Evolutionary conservation across 2,888 invertebrate species (phyloP).

Genomic region (Hylaea fasciaria): DNA sequence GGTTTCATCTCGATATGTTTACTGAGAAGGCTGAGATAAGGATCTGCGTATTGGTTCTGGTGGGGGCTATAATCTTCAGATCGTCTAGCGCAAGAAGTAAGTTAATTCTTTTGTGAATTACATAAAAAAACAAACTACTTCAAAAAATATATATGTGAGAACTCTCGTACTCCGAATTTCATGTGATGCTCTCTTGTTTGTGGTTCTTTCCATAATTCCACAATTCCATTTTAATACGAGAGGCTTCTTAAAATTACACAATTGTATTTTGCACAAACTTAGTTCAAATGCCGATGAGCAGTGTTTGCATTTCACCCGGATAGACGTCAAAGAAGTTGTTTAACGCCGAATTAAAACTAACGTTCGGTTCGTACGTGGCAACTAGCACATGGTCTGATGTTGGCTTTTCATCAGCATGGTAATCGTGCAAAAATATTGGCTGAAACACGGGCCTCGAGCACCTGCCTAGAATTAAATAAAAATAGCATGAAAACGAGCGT

Average conservation of each 20-base stretch:
- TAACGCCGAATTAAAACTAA: constrained; percentile 65
- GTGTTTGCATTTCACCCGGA: constrained; percentile 23
- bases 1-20: constrained; percentile 80
- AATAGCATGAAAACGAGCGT: constrained; percentile 75
- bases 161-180: no score
- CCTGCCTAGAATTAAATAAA: constrained; percentile 83
- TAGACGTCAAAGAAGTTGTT: constrained; percentile 57
- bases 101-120: no score
- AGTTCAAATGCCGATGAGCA: constrained; percentile 20
- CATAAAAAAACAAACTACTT: no score
- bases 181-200: no score
- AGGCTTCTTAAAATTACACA: no score
- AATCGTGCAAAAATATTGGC: constrained; percentile 83
- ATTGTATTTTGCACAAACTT: background rate
- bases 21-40: constrained; percentile 68
- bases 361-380: constrained; percentile 54
- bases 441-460: constrained; percentile 68
- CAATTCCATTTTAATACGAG: no score
- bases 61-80: constrained; percentile 26
- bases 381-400: constrained; percentile 67
- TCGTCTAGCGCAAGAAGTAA: background rate
- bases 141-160: no score
- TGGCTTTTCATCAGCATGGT: constrained; percentile 84
- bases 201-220: no score
- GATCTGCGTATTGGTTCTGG: constrained; percentile 72